Base-by-base conservation (phyloP, 2,797 vertebrate genomes). In the Carapus acus region DNA sequence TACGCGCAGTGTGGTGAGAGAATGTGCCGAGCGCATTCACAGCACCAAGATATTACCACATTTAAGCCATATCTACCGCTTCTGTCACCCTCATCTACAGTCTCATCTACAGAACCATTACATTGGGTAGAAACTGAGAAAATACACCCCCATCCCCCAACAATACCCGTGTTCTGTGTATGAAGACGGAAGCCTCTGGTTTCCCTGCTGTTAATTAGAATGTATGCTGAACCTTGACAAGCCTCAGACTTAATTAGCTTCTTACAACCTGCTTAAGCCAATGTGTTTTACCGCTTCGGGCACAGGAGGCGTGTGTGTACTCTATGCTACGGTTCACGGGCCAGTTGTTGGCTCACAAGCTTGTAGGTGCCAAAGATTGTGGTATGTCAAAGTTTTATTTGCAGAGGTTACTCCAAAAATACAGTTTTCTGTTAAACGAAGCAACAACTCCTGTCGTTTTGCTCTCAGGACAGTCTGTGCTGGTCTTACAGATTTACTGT, bases 121-220 rank as follows among this genome's bases (percentile, higher is more conserved):
- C n/a, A 65, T 60, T n/a, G 9, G 24, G 14, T 15, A 15, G 14
- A 3, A 36, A 36, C 16, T 38, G 37, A 14, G 18, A 18, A 19
- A 5, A 57, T 36, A 46, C 61, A 19, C 8, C 37, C 41, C 43
- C 16, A 39, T 49, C 69, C 49, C 62, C 49, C 74, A 58, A 64
- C 54, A 34, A 23, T 46, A 67, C 20, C 11, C 59, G 19, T 67
- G 67, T 73, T 62, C 49, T 31, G 1, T 60, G 58, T 54, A 23
- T 54, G 57, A 58, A 63, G 62, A 70, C 58, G 44, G 45, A 62
- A 54, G 21, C 18, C 2, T 47, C 40, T 46, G n/a, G 49, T 64
- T 72, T 65, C 46, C 43, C 62, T 46, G 65, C 54, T 79, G 59
- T 62, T 77, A 76, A 71, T 82, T 74, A 71, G 74, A 79, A 76